A percentile compares a stretch with the other conserved stretches of the same genome.
phyloP scores from a whole-genome alignment of 2,888 invertebrate genomes.

The Blastobasis adustella region DNA sequence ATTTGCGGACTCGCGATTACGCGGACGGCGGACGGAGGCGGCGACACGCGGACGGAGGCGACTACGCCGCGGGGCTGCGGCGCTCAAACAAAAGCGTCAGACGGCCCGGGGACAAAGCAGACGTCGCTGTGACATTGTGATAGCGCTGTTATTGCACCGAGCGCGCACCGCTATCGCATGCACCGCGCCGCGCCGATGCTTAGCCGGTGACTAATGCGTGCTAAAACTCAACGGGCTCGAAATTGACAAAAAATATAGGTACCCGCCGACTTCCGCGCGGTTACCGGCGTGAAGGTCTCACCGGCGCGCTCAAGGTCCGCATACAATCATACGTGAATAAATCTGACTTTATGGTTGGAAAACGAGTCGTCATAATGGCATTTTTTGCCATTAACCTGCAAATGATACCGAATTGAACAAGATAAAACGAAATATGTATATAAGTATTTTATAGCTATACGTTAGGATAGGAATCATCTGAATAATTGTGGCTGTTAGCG shows the following conservation, averaged over 20 bases:
- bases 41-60: constrained; percentile 14
- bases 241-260: constrained; percentile 62
- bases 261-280: constrained; percentile 71
- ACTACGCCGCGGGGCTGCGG: constrained; percentile 28
- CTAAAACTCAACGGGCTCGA: constrained; percentile 63
- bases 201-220: constrained; percentile 65
- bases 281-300: constrained; percentile 72
- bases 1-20: constrained; percentile 20
- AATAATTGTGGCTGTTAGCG: constrained; percentile 64
- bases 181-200: constrained; percentile 51
- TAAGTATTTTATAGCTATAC: constrained; percentile 48
- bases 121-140: constrained; percentile 66
- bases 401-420: constrained; percentile 46
- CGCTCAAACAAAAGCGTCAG: constrained; percentile 36
- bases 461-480: constrained; percentile 49
- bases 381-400: constrained; percentile 48
- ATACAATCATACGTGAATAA: constrained; percentile 70
- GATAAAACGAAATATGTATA: constrained; percentile 38
- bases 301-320: constrained; percentile 68
- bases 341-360: constrained; percentile 59
- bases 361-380: constrained; percentile 52
- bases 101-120: constrained; percentile 47
- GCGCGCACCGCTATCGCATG: constrained; percentile 46
- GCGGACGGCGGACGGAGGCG: neutral
- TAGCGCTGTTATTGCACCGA: constrained; percentile 60